These are phyloP conservation scores for Meandrina meandrites DNA, from an alignment of 92 coral and sea anemone species.

Conservation along the genomic window DNA sequence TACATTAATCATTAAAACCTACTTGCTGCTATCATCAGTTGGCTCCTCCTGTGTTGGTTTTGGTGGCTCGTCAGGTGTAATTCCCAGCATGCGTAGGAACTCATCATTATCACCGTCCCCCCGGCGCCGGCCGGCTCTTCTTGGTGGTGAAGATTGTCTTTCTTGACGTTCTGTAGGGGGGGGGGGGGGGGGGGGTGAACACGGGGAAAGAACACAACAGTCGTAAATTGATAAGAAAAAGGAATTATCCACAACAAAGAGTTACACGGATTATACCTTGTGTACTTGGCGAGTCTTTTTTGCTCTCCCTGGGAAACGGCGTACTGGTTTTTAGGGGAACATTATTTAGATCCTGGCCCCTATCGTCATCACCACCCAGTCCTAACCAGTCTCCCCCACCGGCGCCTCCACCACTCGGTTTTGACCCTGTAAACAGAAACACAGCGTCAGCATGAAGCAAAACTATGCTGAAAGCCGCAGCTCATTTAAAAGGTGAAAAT, in stretches of 20 bases:
- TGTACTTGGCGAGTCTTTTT: constrained; percentile 2
- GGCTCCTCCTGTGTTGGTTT: constrained; percentile 23
- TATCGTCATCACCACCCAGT: constrained; percentile 69
- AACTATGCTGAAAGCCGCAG: background rate
- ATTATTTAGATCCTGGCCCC: constrained; percentile 18
- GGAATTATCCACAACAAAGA: background rate
- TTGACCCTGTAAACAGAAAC: constrained; percentile 44
- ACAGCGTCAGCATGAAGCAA: background rate
- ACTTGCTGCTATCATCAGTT: constrained; percentile 23
- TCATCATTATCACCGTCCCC: constrained; percentile 70
- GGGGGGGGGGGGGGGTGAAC: constrained; percentile 26
- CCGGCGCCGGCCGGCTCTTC: constrained; percentile 61
- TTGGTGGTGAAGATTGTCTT: constrained; percentile 41
- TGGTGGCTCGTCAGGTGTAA: constrained; percentile 68
- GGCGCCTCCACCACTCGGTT: constrained; percentile 53
- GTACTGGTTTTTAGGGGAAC: constrained; percentile 28
- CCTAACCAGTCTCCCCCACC: constrained; percentile 94
- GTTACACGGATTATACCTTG: constrained; percentile 19
- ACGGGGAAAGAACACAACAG: background rate
- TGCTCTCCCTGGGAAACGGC: constrained; percentile 13
- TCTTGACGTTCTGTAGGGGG: constrained; percentile 40
- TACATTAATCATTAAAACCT: too few species aligned
- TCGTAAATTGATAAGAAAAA: background rate
- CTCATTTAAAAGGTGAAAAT: too few species aligned
- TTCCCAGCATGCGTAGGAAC: constrained; percentile 82